phyloP scores from a whole-genome alignment of 2,888 invertebrate genomes.

The Cryptocheilus praepositus region DNA sequence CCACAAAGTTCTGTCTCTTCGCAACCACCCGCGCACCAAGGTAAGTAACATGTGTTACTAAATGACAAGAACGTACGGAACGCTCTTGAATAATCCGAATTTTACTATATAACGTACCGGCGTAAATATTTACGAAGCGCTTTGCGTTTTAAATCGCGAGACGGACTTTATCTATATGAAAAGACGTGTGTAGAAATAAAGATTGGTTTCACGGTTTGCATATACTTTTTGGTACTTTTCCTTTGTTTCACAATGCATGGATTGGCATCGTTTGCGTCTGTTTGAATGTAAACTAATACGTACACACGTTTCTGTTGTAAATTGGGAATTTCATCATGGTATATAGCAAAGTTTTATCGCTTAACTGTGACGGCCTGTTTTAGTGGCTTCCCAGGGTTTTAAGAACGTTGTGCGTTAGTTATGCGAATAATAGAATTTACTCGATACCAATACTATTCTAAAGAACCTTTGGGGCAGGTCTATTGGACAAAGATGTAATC shows the following conservation, averaged over 20 bases:
- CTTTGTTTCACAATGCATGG: slow-evolving; percentile 2
- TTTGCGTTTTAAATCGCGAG: not conserved
- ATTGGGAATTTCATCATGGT: not conserved
- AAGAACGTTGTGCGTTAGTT: too few species aligned
- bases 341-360: not conserved
- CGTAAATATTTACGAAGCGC: not conserved
- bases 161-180: not conserved
- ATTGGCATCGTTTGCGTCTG: not conserved
- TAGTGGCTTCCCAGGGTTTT: too few species aligned
- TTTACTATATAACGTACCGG: not conserved
- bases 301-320: not conserved
- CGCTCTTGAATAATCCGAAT: not conserved
- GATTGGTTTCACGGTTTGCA: not conserved
- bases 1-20: slow-evolving; percentile 65
- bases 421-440: too few species aligned
- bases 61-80: not conserved
- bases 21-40: slow-evolving; percentile 68
- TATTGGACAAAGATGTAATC: too few species aligned
- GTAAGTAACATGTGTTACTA: slow-evolving; percentile 52
- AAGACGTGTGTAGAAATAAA: slow-evolving; percentile 5
- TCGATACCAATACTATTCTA: too few species aligned
- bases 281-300: slow-evolving; percentile 1
- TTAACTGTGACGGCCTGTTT: not conserved
- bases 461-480: too few species aligned
- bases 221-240: slow-evolving; percentile 1